Base-by-base conservation (phyloP, 1,140 invertebrate genomes). In the Pseudomyrmex flavicornis region DNA sequence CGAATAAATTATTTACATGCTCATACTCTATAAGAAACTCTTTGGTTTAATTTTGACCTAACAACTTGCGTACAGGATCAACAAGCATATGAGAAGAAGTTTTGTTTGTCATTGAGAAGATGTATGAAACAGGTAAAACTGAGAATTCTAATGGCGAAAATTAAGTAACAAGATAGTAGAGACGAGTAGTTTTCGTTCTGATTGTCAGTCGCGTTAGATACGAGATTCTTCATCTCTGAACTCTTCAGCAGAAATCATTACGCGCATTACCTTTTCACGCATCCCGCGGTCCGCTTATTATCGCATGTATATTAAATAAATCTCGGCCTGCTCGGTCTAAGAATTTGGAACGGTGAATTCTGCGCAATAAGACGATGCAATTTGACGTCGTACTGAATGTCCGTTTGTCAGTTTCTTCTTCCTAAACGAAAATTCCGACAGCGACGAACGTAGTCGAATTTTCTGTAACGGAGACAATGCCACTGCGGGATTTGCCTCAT, bases 401-500 rank as follows among this genome's bases (percentile, higher is more conserved):
- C 54, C 83, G 62, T 77, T 77, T 62, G 86, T 94, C 91, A 93
- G 88, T 93, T 92, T 85, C 95, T 94, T 52, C 95, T 93, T 80
- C 94, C 94, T 8, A 94, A 89, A 69, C 95, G 93, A 91, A 95
- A 96, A 82, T 96, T 95, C 73, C 95, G 95, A 95, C 97, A 97
- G 72, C 96, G 95, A 73, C 96, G 95, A 77, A 97, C 96, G 69
- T 97, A 93, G 86, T 97, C 96, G 85, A 97, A 97, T 89, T 97
- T 97, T 77, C 97, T 95, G 92, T 97, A 97, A 79, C 97, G 95
- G 89, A 97, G 94, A 92, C 97, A 97, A 91, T 97, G 97, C 96
- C 96, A 97, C 89, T 97, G 97, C 3, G 97, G 97, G 77, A 97
- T 96, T 90, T 96, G 95, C 82, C 95, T 93, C 96, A 97, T 97